phyloP scores from a whole-genome alignment of 2,113 vertebrate species.

The Peromyscus maniculatus region DNA sequence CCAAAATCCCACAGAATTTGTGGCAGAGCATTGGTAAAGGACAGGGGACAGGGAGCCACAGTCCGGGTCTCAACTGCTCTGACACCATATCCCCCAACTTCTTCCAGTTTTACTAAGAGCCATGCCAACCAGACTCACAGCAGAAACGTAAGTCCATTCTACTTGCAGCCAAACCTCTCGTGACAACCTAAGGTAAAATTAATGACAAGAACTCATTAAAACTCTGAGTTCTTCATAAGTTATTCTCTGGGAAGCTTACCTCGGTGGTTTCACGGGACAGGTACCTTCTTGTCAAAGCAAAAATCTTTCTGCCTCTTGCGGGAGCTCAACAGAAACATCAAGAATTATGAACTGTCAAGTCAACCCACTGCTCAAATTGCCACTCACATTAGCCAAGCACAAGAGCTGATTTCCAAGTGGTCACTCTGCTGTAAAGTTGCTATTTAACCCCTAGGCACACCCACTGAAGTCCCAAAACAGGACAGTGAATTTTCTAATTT shows the following conservation, averaged over 20 bases:
- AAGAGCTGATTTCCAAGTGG: neutral
- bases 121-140: neutral
- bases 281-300: conserved; percentile 39
- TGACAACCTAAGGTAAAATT: neutral
- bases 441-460: conserved; percentile 7
- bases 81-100: no score
- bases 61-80: neutral
- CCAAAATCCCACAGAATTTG: neutral
- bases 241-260: neutral
- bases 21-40: neutral
- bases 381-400: neutral
- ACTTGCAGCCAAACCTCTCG: neutral
- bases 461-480: conserved; percentile 4
- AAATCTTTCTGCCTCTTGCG: neutral
- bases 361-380: neutral
- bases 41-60: neutral
- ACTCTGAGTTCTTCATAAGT: neutral
- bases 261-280: neutral
- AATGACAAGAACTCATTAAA: neutral
- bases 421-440: neutral
- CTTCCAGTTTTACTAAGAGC: neutral
- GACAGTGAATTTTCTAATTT: neutral
- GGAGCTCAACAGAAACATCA: neutral
- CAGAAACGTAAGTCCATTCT: neutral
- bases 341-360: conserved; percentile 12